Evolutionary conservation across 2,797 vertebrate species (phyloP).

Genomic region (Tauraco hartlaubi): DNA sequence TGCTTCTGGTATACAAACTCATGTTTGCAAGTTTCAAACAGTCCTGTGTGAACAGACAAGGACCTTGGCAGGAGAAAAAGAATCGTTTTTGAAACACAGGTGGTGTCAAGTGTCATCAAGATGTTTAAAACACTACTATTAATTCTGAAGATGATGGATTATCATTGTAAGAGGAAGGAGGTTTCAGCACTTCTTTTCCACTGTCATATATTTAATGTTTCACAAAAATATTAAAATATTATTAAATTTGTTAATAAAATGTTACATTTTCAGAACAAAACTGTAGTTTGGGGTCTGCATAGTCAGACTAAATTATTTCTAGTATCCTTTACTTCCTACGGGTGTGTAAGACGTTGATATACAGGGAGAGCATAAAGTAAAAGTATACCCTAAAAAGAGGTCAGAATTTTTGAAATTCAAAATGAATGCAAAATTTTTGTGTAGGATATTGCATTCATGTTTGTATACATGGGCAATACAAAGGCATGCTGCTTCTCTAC

Average conservation of each 20-base stretch:
- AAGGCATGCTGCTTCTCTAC: neutral
- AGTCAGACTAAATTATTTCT: neutral
- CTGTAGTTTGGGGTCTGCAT: neutral
- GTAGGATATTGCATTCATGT: neutral
- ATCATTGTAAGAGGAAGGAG: neutral
- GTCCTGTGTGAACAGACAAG: neutral
- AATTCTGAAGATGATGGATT: neutral
- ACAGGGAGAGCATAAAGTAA: neutral
- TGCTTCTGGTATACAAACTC: neutral
- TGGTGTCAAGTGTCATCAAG: neutral
- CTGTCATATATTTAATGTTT: neutral
- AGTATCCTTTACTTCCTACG: neutral
- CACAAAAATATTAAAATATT: neutral
- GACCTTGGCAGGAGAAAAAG: neutral
- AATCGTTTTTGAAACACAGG: neutral
- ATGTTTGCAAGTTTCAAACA: neutral
- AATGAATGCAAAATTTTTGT: neutral
- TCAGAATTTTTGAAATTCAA: neutral
- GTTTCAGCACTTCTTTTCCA: neutral
- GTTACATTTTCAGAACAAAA: neutral
- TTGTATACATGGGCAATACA: fast-evolving
- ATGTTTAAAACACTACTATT: neutral
- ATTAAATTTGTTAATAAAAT: neutral
- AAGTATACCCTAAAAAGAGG: neutral
- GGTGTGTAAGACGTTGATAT: neutral